Evolutionary conservation across 2,888 invertebrate species (phyloP).

Genomic region (Minunthozetes semirufus): DNA sequence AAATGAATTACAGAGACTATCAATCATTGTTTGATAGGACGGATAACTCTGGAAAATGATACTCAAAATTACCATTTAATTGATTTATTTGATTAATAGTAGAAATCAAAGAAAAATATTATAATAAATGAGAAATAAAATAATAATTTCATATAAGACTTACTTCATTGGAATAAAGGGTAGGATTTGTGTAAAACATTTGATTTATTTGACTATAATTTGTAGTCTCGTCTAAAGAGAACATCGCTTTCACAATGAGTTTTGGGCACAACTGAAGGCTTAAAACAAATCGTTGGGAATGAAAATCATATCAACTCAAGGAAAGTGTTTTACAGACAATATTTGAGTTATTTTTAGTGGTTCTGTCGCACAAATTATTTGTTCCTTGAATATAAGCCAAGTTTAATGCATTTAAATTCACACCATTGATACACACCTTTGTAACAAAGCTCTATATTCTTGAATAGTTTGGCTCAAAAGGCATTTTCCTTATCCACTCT

Average conservation of each 20-base stretch:
- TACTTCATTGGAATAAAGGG: background rate
- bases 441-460: background rate
- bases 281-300: background rate
- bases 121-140: background rate
- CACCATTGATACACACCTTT: slow-evolving; percentile 9
- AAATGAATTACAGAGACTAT: background rate
- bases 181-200: slow-evolving; percentile 1
- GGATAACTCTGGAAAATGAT: background rate
- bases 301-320: background rate
- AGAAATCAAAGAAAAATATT: background rate
- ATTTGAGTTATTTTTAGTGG: background rate
- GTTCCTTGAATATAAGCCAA: slow-evolving; percentile 18
- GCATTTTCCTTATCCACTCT: background rate
- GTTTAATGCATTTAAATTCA: slow-evolving; percentile 6
- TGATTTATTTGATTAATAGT: background rate
- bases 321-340: background rate
- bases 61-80: background rate
- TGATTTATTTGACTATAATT: slow-evolving; percentile 12
- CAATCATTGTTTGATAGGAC: slow-evolving; percentile 3
- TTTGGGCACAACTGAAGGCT: background rate
- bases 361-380: background rate
- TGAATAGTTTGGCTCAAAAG: background rate
- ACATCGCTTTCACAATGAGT: background rate
- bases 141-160: background rate
- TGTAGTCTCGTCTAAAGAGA: background rate